Base-by-base conservation (phyloP, 2,797 vertebrate genomes). In the Sitta carolinensis region DNA sequence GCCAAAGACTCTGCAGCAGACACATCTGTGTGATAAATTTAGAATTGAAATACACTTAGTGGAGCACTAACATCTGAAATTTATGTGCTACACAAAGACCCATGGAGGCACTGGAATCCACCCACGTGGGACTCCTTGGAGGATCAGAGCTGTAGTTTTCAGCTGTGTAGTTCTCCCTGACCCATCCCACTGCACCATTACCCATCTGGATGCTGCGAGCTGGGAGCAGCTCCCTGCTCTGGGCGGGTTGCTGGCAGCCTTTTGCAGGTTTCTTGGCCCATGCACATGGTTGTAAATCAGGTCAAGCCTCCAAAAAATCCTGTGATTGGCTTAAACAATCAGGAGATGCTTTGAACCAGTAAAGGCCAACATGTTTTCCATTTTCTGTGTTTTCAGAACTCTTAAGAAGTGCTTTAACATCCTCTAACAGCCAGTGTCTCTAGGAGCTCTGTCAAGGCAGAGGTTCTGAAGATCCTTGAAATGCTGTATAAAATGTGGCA, bases 11-110 rank as follows among this genome's bases (percentile, higher is more conserved):
- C 27, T 93, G 34, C 78, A 70, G 61, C 58, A 74, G 94, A 84
- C 87, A 92, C 64, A 94, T 79, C 86, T 84, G 30, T 58, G 45
- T 59, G 91, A 80, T 80, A 93, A 90, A 74, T 79, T 96, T 87
- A 70, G 93, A 79, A 62, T 16, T 58, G 70, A 84, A 86, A 42
- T 87, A 80, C 42, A 26, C 67, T 78, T 51, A 73, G 78, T 66
- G 51, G 51, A 87, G 48, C 74, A 38, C 50, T n/a, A 81, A 78
- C 78, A 84, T 64, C 70, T 68, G 18, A 68, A 69, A 82, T 89
- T 47, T 34, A 57, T 76, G 59, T 52, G 47, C 81, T 79, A 76
- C 55, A 22, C 45, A 34, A 62, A 90, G 89, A 66, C 21, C 67
- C 48, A 11, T 14, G 10, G n/a, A 55, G 74, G 81, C 9, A 0